A percentile compares a stretch with the other conserved stretches of the same genome.
These are phyloP conservation scores for Ictalurus punctatus DNA, from an alignment of 2,113 vertebrate genomes.

Conservation along the genomic window DNA sequence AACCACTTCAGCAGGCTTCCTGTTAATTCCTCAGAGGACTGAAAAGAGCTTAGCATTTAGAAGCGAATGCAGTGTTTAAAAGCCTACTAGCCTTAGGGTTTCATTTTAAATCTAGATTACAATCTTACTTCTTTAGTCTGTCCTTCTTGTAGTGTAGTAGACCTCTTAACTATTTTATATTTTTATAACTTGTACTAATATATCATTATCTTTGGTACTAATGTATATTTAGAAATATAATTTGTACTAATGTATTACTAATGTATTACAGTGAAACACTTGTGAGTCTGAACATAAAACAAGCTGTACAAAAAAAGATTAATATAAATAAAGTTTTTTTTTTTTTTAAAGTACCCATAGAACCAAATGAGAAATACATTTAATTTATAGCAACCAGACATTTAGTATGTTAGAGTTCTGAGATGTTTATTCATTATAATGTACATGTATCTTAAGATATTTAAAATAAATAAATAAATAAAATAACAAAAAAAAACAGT, in stretches of 20 bases:
- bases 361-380: background rate
- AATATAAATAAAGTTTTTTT: background rate
- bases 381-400: background rate
- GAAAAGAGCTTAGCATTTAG: background rate
- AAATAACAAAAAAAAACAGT: background rate
- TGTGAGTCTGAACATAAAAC: background rate
- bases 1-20: background rate
- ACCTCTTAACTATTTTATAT: background rate
- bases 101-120: background rate
- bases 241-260: background rate
- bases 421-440: background rate
- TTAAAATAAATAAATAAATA: rapidly evolving
- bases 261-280: background rate
- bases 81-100: background rate
- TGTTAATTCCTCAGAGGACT: background rate
- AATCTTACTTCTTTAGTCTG: background rate
- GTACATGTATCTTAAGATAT: background rate
- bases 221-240: background rate
- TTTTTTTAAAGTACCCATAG: background rate
- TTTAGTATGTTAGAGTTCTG: background rate
- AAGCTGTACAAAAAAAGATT: background rate
- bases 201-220: too few relatives aligned
- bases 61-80: background rate
- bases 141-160: background rate
- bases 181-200: too few relatives aligned